A percentile compares a stretch with the other conserved stretches of the same genome.
These are phyloP conservation scores for Enteromius afrohamiltoni DNA, from an alignment of 2,797 vertebrate genomes.

Conservation along the genomic window DNA sequence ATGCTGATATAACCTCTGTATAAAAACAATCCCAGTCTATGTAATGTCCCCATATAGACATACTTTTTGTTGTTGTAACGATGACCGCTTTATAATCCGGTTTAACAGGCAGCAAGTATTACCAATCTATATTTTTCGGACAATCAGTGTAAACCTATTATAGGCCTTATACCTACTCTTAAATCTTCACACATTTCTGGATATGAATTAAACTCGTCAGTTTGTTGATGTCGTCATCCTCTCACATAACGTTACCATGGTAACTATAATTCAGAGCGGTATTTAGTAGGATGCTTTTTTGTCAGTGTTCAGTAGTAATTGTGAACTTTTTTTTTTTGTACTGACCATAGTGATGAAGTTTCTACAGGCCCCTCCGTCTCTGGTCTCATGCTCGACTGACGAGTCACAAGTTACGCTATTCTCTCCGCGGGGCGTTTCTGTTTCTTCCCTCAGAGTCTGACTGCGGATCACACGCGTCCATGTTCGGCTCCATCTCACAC, in stretches of 20 bases:
- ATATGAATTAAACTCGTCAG: neutral
- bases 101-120: neutral
- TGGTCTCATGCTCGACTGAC: constrained; percentile 43
- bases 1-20: neutral
- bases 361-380: neutral
- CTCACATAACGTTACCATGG: neutral
- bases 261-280: neutral
- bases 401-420: constrained; percentile 49
- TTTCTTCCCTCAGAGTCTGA: constrained; percentile 1
- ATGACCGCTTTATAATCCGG: neutral
- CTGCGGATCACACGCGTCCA: constrained; percentile 19
- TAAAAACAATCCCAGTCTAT: neutral
- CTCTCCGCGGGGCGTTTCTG: constrained; percentile 40
- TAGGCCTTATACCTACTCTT: neutral
- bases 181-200: neutral
- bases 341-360: neutral
- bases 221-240: neutral
- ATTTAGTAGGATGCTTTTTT: neutral
- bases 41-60: neutral
- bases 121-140: neutral
- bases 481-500: constrained; percentile 21
- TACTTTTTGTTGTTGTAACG: neutral
- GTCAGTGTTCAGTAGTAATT: neutral
- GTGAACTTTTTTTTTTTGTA: neutral
- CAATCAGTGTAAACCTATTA: neutral